A percentile compares a stretch with the other conserved stretches of the same genome.
Conservation (phyloP, 1,140 invertebrate genomes). For the Palaemon carinicauda region DNA sequence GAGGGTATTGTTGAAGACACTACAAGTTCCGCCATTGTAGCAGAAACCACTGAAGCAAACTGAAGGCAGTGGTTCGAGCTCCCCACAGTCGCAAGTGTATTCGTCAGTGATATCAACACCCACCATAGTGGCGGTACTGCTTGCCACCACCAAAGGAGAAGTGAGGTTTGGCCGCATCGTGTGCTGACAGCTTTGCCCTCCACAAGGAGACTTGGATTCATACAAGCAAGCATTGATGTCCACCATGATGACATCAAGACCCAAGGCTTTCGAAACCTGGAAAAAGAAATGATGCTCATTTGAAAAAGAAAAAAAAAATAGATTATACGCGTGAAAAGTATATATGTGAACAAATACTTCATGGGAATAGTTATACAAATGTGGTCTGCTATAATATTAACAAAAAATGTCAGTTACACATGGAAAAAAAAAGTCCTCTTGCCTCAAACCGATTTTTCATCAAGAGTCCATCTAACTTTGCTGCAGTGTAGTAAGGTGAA, state of each 20-base stretch:
- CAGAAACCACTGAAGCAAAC: conserved; percentile 67
- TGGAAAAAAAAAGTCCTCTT: conserved; percentile 67
- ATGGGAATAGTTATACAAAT: background rate
- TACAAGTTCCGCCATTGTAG: conserved; percentile 82
- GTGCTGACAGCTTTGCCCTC: conserved; percentile 42
- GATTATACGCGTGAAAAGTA: no score
- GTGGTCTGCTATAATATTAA: background rate
- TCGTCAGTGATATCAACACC: conserved; percentile 90
- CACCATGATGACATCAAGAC: conserved; percentile 95
- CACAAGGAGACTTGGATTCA: conserved; percentile 75
- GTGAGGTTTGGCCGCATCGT: conserved; percentile 41
- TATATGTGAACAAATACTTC: background rate
- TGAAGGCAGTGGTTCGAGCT: conserved; percentile 76
- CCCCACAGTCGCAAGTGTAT: conserved; percentile 89
- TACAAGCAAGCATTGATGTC: conserved; percentile 96
- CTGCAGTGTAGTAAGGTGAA: conserved; percentile 93
- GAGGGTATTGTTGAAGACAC: background rate
- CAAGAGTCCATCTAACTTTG: conserved; percentile 92
- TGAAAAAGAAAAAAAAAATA: no score
- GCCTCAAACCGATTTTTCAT: conserved; percentile 73
- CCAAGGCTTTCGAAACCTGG: conserved; percentile 88
- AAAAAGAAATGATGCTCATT: background rate
- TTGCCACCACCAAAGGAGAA: conserved; percentile 92
- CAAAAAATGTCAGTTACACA: background rate
- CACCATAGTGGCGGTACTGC: conserved; percentile 93